Evolutionary conservation across 2,888 invertebrate genomes (phyloP).

Genomic region (Rambutsinella grinnellia): DNA sequence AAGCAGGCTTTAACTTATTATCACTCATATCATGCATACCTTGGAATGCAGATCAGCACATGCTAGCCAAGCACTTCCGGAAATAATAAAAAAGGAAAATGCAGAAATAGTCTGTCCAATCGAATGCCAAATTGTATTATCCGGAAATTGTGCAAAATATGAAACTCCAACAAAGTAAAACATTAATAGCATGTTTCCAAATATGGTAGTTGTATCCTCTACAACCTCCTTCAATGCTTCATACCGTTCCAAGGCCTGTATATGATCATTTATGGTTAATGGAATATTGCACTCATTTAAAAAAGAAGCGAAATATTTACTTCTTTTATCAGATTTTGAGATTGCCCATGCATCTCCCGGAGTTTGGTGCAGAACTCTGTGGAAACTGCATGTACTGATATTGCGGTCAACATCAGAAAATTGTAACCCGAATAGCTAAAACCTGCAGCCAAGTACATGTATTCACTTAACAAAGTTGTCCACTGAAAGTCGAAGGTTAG

Average conservation of each 20-base stretch:
- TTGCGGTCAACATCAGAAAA: background rate
- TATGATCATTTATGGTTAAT: no score
- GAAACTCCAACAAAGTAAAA: background rate
- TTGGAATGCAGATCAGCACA: background rate
- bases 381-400: background rate
- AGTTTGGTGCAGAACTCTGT: background rate
- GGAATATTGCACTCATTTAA: background rate
- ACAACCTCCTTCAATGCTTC: background rate
- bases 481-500: background rate
- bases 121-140: background rate
- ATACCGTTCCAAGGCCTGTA: background rate
- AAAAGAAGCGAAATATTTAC: background rate
- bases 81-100: background rate
- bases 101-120: background rate
- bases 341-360: background rate
- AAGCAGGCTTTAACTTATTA: no score
- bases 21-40: no score
- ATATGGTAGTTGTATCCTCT: background rate
- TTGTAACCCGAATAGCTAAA: background rate
- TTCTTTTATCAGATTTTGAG: background rate
- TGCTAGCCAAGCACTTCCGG: background rate
- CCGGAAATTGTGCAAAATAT: background rate
- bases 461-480: background rate
- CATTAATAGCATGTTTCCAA: background rate
- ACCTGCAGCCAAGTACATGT: no score